Evolutionary conservation across 2,888 invertebrate species (phyloP).

Genomic region (Archips xylosteana): DNA sequence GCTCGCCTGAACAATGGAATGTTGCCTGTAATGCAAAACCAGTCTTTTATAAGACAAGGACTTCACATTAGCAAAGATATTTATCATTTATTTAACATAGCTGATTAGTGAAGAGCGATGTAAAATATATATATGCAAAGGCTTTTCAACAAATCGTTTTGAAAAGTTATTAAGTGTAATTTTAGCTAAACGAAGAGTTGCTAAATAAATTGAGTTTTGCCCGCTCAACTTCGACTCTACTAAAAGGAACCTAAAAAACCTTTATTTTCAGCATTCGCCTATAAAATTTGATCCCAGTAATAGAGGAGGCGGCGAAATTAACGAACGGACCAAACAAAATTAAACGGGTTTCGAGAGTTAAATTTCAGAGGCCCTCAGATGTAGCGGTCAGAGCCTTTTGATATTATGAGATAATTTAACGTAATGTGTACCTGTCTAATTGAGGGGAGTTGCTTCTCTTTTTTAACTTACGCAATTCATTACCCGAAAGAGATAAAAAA

Average conservation of each 20-base stretch:
- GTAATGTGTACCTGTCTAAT: conserved; percentile 11
- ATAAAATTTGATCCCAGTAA: conserved; percentile 10
- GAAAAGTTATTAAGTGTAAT: neutral
- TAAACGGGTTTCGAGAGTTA: conserved; percentile 6
- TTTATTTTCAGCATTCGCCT: neutral
- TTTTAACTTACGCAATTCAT: neutral
- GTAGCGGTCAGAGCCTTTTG: neutral
- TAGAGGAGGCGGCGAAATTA: conserved; percentile 14
- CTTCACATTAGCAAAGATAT: neutral
- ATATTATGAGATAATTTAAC: conserved; percentile 6
- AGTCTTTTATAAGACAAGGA: conserved; percentile 1
- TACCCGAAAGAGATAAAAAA: neutral
- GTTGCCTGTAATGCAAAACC: neutral
- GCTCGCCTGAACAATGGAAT: neutral
- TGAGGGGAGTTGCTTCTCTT: neutral
- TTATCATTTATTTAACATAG: neutral
- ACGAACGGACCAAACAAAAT: conserved; percentile 17
- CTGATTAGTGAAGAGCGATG: neutral
- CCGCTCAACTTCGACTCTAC: neutral
- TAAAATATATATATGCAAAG: neutral
- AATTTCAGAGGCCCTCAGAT: conserved; percentile 5
- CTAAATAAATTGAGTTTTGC: neutral
- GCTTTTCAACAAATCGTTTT: neutral
- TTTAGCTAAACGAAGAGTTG: neutral
- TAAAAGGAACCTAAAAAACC: conserved; percentile 5